Evolutionary conservation across 2,888 invertebrate genomes (phyloP), one percentile per base, ranked within the genome.

Genomic region (Timandra comae): DNA sequence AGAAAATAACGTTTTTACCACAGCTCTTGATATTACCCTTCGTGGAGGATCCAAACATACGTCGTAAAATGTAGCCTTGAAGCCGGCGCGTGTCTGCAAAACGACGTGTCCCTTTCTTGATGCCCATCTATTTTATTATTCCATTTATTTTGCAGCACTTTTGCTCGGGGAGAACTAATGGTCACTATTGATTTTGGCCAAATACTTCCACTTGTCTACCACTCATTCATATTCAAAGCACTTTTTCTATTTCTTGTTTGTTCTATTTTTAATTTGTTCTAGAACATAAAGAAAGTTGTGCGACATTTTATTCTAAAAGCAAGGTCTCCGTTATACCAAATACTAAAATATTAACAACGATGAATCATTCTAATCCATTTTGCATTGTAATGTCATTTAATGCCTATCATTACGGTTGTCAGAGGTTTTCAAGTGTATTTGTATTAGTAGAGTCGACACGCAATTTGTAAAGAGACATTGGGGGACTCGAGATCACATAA

Each of bases 401-500:
- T 40, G 46, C 41, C 43, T 49, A 46, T 56, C 49, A 49, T 44
- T 38, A 37, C 37, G 36, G 38, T 21, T 35, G 35, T 30, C 30
- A 45, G 24, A 10, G 4, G 11, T 41, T 49, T 53, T 54, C 47
- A 54, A 60, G 54, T 56, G 51, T 51, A 46, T 56, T 56, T 49
- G 52, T 39, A 55, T 63, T 57, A 55, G 66, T n/a, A n/a, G n/a
- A n/a, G n/a, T 66, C 62, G 62, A 64, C 64, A 71, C 58, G 56
- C 63, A 62, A 66, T 72, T 68, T 67, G 62, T 63, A 56, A 63
- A 67, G 60, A 68, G 64, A 66, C 63, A 63, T 66, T 62, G 59
- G 60, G 72, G 72, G 63, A 52, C 50, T 56, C 52, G 60, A 67
- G 65, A 74, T 69, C 67, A 63, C 70, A 67, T 73, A 77, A 80